Conservation (phyloP, 2,797 vertebrate genomes). For the Pteropus rufus region DNA sequence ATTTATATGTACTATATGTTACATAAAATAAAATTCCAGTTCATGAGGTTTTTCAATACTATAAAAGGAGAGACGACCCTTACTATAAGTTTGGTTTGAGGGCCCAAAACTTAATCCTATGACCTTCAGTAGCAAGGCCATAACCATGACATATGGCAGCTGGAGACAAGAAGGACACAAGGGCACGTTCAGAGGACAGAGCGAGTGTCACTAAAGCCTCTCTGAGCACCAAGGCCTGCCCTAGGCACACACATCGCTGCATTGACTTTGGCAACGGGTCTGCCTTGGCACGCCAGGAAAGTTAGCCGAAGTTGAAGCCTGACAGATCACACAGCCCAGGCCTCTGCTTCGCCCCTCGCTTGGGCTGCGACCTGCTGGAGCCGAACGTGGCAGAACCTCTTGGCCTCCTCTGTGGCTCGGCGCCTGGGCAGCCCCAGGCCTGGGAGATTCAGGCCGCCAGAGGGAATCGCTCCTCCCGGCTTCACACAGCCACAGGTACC, state of each 20-base stretch:
- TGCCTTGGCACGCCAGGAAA: not conserved
- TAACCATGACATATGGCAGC: not conserved
- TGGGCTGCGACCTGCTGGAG: not conserved
- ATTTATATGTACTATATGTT: not conserved
- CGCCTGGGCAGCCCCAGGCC: not conserved
- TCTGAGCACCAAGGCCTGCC: not conserved
- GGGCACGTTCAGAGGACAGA: not conserved
- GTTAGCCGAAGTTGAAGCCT: not conserved
- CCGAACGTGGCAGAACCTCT: not conserved
- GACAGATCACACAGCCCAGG: not conserved
- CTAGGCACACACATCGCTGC: not conserved
- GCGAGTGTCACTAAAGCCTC: not conserved
- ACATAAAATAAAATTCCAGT: not conserved
- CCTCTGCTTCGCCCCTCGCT: not conserved
- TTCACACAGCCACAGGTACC: not conserved
- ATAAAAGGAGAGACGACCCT: not conserved
- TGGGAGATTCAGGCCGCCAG: not conserved
- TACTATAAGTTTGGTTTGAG: not conserved
- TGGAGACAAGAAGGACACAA: not conserved
- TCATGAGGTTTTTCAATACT: not conserved
- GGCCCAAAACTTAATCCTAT: not conserved
- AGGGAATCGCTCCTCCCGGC: not conserved
- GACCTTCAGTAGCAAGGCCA: not conserved
- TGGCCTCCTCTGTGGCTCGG: not conserved
- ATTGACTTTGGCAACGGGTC: constrained; percentile 32